Evolutionary conservation across 1,140 invertebrate species (phyloP).

Genomic region (Tachypleus tridentatus): DNA sequence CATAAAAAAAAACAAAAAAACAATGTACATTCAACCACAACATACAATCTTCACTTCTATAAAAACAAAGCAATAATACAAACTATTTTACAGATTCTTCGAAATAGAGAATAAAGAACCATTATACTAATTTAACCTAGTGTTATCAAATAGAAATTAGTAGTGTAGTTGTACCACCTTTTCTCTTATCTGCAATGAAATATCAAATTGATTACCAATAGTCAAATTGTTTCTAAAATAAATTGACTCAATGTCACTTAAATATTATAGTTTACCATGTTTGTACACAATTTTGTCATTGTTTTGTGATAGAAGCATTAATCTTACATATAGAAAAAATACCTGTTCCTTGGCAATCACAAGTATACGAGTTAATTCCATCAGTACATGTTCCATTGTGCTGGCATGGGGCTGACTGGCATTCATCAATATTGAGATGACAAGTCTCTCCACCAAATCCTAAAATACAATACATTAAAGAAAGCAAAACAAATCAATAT

Average conservation of each 20-base stretch:
- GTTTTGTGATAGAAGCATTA: slow-evolving; percentile 84
- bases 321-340: slow-evolving; percentile 76
- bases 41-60: too few species aligned
- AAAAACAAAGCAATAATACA: too few species aligned
- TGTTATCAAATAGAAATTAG: too few species aligned
- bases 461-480: slow-evolving; percentile 27
- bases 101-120: too few species aligned
- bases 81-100: too few species aligned
- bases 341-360: slow-evolving; percentile 51
- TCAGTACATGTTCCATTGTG: slow-evolving; percentile 94
- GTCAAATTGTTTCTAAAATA: background rate
- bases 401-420: slow-evolving; percentile 84
- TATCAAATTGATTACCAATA: too few species aligned
- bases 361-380: slow-evolving; percentile 23
- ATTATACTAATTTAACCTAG: too few species aligned
- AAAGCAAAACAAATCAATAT: too few species aligned
- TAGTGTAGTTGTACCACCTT: too few species aligned
- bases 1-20: too few species aligned
- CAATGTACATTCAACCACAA: too few species aligned
- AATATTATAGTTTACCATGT: slow-evolving; percentile 45
- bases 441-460: slow-evolving; percentile 83
- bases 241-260: background rate
- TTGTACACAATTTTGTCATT: slow-evolving; percentile 51
- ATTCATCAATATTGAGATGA: slow-evolving; percentile 56
- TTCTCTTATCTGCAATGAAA: too few species aligned